phyloP scores from a whole-genome alignment of 2,888 invertebrate species.

The Myathropa florea region DNA sequence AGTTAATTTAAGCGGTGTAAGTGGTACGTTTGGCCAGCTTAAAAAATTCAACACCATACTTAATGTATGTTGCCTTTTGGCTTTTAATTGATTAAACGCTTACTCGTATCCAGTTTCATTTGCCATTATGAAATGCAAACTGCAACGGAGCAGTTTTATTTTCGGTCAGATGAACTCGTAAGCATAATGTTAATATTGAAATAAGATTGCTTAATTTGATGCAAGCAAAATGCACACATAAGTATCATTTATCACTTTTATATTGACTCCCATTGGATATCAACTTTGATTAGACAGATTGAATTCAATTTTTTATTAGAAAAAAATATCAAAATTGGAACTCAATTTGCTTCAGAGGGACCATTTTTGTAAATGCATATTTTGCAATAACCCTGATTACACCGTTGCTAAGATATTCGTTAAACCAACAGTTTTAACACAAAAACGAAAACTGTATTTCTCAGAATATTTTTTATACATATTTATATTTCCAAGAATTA shows the following conservation, averaged over 20 bases:
- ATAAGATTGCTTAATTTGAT: not conserved
- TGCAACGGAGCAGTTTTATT: not conserved
- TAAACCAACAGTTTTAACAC: no score
- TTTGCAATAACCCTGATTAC: no score
- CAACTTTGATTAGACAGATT: no score
- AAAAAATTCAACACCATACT: not conserved
- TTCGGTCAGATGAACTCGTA: not conserved
- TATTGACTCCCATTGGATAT: not conserved
- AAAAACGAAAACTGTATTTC: not conserved
- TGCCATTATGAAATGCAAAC: not conserved
- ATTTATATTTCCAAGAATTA: not conserved
- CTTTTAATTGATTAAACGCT: slow-evolving; percentile 16
- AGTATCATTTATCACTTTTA: not conserved
- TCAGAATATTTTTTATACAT: not conserved
- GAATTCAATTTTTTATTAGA: no score
- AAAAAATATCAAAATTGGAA: no score
- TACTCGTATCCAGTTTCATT: slow-evolving; percentile 9
- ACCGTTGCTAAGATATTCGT: no score
- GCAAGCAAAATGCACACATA: not conserved
- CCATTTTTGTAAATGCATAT: no score
- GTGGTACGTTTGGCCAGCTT: not conserved
- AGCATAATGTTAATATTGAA: not conserved
- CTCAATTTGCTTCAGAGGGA: no score
- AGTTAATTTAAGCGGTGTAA: slow-evolving; percentile 18
- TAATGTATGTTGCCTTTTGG: slow-evolving; percentile 1